A percentile compares a stretch with the other conserved stretches of the same genome.
phyloP scores from a whole-genome alignment of 2,888 invertebrate species.

The Lasioglossum morio region DNA sequence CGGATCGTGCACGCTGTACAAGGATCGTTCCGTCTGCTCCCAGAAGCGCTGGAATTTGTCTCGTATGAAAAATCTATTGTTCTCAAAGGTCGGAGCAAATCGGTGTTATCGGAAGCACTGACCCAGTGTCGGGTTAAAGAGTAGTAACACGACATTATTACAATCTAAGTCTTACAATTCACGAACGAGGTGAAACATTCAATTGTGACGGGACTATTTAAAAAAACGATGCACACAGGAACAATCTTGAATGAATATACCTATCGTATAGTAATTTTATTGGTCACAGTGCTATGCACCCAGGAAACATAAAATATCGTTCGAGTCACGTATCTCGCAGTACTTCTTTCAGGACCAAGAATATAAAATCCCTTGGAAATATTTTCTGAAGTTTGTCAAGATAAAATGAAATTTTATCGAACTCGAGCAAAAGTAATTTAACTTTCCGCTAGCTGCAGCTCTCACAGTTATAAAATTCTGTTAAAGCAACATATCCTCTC shows the following conservation, averaged over 20 bases:
- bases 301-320: too few relatives aligned
- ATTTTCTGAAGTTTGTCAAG: background rate
- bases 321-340: too few relatives aligned
- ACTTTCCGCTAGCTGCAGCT: background rate
- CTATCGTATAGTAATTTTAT: too few relatives aligned
- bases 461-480: background rate
- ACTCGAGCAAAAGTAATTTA: background rate
- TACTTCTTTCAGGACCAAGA: too few relatives aligned
- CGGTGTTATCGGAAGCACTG: conserved; percentile 25
- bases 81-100: conserved; percentile 34
- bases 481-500: background rate
- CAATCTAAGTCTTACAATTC: background rate
- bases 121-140: background rate
- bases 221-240: background rate
- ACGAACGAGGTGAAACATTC: background rate
- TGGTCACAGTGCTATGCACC: too few relatives aligned
- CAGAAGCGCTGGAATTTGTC: conserved; percentile 45
- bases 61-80: conserved; percentile 42
- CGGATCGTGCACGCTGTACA: conserved; percentile 47
- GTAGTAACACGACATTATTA: background rate
- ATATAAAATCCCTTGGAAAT: background rate
- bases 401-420: background rate
- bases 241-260: too few relatives aligned
- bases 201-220: background rate
- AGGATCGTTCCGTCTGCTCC: conserved; percentile 42